A percentile compares a stretch with the other conserved stretches of the same genome.
Conservation (phyloP, 2,797 vertebrate genomes). For the Austrolebias charrua region DNA sequence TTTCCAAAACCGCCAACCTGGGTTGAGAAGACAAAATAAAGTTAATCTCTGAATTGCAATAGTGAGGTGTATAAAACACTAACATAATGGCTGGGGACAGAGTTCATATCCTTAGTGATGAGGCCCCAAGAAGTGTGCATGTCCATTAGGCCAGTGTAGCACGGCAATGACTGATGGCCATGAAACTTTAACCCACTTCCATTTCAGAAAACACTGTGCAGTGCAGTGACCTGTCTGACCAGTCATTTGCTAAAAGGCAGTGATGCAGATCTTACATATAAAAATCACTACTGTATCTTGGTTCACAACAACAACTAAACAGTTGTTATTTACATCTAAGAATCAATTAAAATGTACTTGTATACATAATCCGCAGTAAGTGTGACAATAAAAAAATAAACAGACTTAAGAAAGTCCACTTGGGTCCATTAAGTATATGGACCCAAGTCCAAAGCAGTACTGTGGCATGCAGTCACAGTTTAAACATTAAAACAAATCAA, state of each 20-base stretch:
- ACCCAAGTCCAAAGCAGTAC: no score
- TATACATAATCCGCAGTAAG: background rate
- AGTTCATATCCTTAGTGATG: conserved; percentile 30
- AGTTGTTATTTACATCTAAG: background rate
- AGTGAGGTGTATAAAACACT: conserved; percentile 18
- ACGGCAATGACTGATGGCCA: conserved; percentile 50
- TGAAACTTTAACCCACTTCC: conserved; percentile 53
- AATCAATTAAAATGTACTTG: background rate
- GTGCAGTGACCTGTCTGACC: conserved; percentile 36
- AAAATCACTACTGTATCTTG: conserved; percentile 1
- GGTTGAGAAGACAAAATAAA: conserved; percentile 33
- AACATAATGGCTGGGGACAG: conserved; percentile 16
- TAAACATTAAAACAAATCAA: no score
- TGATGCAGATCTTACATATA: background rate
- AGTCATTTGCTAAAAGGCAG: conserved; percentile 13
- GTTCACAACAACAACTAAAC: background rate
- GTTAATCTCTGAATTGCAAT: conserved; percentile 26
- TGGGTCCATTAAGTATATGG: no score
- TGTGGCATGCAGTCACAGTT: no score
- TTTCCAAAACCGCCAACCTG: conserved; percentile 20
- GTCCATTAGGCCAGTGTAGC: conserved; percentile 39
- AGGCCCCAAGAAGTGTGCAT: conserved; percentile 23
- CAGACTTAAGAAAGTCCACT: background rate
- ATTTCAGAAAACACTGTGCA: conserved; percentile 40
- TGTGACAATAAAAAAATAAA: background rate